Evolutionary conservation across 2,797 vertebrate species (phyloP).

Genomic region (Gorsachius magnificus): DNA sequence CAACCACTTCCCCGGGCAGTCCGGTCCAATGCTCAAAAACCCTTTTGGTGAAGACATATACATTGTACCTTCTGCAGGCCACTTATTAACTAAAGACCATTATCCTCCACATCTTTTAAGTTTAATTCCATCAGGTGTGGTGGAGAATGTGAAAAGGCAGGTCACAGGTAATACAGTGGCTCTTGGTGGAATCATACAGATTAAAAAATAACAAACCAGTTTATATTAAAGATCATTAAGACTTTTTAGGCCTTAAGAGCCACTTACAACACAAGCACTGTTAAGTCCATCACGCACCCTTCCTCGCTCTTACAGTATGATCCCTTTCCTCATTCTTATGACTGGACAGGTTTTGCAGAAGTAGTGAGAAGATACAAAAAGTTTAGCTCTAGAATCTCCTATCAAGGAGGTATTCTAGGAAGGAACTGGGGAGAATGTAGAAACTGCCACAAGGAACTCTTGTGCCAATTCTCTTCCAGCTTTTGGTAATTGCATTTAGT

Average conservation of each 20-base stretch:
- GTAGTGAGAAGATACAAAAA: not conserved
- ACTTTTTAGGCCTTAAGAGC: not conserved
- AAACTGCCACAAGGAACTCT: not conserved
- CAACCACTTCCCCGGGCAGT: too few species aligned
- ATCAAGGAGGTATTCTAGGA: not conserved
- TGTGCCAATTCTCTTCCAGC: not conserved
- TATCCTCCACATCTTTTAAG: not conserved
- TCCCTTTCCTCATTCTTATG: not conserved
- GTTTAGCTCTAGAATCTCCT: not conserved
- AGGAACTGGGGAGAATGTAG: fast-evolving
- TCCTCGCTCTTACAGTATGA: not conserved
- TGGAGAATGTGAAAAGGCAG: not conserved
- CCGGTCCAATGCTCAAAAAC: too few species aligned
- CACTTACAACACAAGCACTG: not conserved
- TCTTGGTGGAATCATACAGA: not conserved
- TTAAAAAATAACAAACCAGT: not conserved
- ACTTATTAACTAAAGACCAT: not conserved
- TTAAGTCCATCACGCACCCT: not conserved
- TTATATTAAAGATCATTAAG: not conserved
- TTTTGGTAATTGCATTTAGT: not conserved
- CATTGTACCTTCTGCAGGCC: not conserved
- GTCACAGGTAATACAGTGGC: not conserved
- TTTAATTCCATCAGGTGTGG: not conserved
- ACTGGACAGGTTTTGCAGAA: not conserved
- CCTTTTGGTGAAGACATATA: not conserved